Conservation (phyloP, 2,797 vertebrate species). For the Myripristis jacobus region DNA sequence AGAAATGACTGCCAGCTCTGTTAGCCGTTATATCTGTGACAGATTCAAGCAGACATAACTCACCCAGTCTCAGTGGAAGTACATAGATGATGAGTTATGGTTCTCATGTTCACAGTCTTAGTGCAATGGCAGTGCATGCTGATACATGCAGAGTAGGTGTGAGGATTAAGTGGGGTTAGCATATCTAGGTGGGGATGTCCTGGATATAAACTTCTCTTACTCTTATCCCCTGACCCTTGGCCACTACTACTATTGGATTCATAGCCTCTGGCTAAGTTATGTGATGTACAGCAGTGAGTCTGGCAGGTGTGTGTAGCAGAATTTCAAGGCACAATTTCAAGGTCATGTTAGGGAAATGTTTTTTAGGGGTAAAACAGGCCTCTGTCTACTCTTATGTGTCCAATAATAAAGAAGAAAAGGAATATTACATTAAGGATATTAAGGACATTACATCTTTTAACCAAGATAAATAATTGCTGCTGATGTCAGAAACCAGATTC, state of each 20-base stretch:
- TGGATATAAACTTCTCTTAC: slow-evolving; percentile 1
- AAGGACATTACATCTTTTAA: slow-evolving; percentile 17
- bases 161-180: slow-evolving; percentile 20
- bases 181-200: slow-evolving; percentile 11
- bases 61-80: neutral
- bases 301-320: neutral
- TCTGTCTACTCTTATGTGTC: neutral
- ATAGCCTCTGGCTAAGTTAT: neutral
- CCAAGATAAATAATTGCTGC: slow-evolving; percentile 6
- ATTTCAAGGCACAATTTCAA: slow-evolving; percentile 6
- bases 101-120: neutral
- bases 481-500: slow-evolving; percentile 27
- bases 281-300: neutral
- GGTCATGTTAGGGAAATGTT: slow-evolving; percentile 4
- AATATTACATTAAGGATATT: too few relatives aligned
- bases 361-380: neutral
- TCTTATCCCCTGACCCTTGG: slow-evolving; percentile 16
- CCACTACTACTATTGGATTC: slow-evolving; percentile 20
- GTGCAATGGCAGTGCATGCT: neutral
- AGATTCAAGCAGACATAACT: neutral
- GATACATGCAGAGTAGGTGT: slow-evolving; percentile 4
- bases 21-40: neutral
- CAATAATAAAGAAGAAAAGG: slow-evolving; percentile 14
- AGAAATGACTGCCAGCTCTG: neutral
- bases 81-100: neutral